Base-by-base conservation (phyloP, 1,140 invertebrate species). In the Ylistrum balloti region DNA sequence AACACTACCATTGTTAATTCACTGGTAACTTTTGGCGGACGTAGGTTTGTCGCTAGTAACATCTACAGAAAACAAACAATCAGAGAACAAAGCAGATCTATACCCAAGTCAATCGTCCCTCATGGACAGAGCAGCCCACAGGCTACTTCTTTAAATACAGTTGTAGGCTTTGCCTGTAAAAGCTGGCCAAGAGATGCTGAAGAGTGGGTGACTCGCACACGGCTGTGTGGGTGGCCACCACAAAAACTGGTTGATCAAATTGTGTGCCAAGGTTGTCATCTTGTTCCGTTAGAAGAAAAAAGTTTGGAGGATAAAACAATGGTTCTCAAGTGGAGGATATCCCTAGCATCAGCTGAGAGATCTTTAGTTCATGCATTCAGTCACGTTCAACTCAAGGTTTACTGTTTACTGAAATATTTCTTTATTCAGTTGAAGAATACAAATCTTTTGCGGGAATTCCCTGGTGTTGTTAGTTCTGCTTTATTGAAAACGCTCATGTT, bases 271-370 rank as follows among this genome's bases (percentile, higher is more conserved):
- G 88, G 88, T 33, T 89, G 33, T 35, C 88, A 86, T 15, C 35
- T 89, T 13, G 85, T 86, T 9, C 85, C 88, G 32, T 33, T 89
- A 28, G n/a, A 22, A 45, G n/a, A 13, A 11, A 45, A 32, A 41
- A 15, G 17, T 32, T 15, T 20, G 15, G 17, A 86, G 32, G 22
- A 86, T 10, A 33, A 38, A 74, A 28, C 41, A 17, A n/a, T n/a
- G n/a, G n/a, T n/a, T n/a, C 15, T 56, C 0, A 33, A 88, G 28
- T 90, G 90, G 90, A 86, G 87, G 45, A 48, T 90, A 22, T 90
- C 87, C 7, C 86, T 90, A n/a, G 38, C 87, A 32, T 35, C 38
- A 33, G 90, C 90, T 28, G 90, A 90, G 33, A 88, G 85, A 45
- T 22, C 32, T 33, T 45, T 90, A 20, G 34, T 90, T 11, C 85